Conservation (phyloP, 1,140 invertebrate species). For the Drosophila willistoni region DNA sequence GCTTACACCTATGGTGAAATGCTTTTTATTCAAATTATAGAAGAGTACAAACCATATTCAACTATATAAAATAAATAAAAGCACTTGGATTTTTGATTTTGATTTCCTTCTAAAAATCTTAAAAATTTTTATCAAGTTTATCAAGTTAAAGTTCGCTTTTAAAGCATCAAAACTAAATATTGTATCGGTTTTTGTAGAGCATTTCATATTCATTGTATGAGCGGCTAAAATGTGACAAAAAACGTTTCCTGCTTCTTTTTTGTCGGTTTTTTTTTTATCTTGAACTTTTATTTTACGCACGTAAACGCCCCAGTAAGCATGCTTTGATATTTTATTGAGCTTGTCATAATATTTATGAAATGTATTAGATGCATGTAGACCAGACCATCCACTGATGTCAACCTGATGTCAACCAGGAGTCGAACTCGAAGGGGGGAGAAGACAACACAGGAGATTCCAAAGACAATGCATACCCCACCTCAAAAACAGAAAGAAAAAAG, state of each 20-base stretch:
- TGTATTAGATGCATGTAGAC: conserved; percentile 60
- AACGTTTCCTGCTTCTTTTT: conserved; percentile 5
- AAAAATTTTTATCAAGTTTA: background rate
- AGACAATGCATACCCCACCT: conserved; percentile 46
- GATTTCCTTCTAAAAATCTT: background rate
- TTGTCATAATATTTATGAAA: conserved; percentile 79
- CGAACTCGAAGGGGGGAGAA: conserved; percentile 35
- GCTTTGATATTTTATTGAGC: conserved; percentile 80
- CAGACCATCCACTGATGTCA: conserved; percentile 9
- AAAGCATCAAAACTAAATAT: background rate
- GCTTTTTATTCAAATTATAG: too few relatives aligned
- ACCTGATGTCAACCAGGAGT: conserved; percentile 24
- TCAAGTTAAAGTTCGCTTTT: too few relatives aligned
- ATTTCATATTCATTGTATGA: background rate
- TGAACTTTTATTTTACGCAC: conserved; percentile 57
- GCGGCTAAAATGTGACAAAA: background rate
- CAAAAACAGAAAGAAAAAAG: conserved; percentile 25
- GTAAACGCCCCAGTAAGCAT: conserved; percentile 55
- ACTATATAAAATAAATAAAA: too few relatives aligned
- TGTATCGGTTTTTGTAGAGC: background rate
- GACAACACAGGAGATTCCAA: conserved; percentile 9
- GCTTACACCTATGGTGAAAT: too few relatives aligned
- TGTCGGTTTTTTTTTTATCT: conserved; percentile 30
- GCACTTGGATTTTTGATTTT: too few relatives aligned
- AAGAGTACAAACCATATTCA: too few relatives aligned